phyloP scores from a whole-genome alignment of 2,797 vertebrate genomes.

The Taenioides sp. region DNA sequence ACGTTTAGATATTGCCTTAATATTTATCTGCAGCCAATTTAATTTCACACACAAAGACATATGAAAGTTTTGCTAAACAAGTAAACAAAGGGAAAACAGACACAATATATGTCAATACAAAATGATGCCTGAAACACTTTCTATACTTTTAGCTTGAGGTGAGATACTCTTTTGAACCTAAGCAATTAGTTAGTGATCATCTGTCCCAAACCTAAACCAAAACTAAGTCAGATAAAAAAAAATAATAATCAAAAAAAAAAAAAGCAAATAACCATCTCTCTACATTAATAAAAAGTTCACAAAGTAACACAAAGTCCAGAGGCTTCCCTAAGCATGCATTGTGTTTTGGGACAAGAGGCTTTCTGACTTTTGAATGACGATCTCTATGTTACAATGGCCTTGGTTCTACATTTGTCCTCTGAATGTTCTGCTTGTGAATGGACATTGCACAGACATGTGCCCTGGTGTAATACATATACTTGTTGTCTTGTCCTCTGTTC shows the following conservation, averaged over 20 bases:
- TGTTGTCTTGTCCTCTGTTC: constrained; percentile 41
- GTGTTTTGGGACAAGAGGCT: no score
- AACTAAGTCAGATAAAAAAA: no score
- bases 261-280: no score
- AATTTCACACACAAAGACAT: neutral
- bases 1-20: constrained; percentile 7
- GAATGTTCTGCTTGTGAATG: constrained; percentile 17
- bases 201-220: no score
- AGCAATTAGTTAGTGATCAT: no score
- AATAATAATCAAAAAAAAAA: no score
- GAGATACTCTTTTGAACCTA: no score
- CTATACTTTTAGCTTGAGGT: no score
- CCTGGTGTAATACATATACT: constrained; percentile 24
- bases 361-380: constrained; percentile 16
- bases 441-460: constrained; percentile 14
- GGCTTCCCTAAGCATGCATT: no score
- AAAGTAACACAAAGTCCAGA: neutral
- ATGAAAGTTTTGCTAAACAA: neutral
- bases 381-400: constrained; percentile 42
- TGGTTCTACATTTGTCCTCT: constrained; percentile 41
- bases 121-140: neutral
- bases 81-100: neutral
- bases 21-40: constrained; percentile 37
- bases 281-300: neutral
- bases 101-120: neutral